These are phyloP conservation scores for Leucophenga maculata DNA, from an alignment of 2,888 invertebrate genomes.

Conservation along the genomic window DNA sequence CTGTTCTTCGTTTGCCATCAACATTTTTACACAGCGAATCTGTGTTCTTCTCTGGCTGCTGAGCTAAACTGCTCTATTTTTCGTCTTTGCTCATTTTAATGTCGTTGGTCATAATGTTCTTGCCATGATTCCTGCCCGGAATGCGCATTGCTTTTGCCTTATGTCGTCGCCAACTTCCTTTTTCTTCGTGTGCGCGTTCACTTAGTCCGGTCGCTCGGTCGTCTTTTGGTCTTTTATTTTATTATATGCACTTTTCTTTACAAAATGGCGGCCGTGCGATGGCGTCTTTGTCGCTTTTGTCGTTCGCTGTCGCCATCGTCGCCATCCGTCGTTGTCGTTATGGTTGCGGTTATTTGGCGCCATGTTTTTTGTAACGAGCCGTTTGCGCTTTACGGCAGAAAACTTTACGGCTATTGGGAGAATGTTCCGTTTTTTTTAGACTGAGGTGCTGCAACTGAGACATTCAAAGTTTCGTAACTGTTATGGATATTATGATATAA, in stretches of 20 bases:
- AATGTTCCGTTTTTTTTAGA: conserved; percentile 50
- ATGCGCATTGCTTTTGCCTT: conserved; percentile 9
- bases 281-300: conserved; percentile 7
- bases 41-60: conserved; percentile 21
- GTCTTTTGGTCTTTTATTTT: conserved; percentile 57
- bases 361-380: conserved; percentile 51
- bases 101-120: conserved; percentile 37
- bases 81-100: conserved; percentile 45
- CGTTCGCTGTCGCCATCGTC: conserved; percentile 25
- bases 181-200: conserved; percentile 24
- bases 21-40: neutral
- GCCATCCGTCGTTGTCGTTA: conserved; percentile 49
- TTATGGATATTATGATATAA: too few species aligned
- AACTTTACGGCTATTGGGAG: conserved; percentile 59
- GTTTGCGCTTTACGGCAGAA: conserved; percentile 33
- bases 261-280: conserved; percentile 56
- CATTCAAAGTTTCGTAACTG: too few species aligned
- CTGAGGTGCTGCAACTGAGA: conserved; percentile 57
- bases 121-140: conserved; percentile 40
- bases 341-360: conserved; percentile 67
- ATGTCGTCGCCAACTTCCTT: neutral
- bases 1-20: too few species aligned
- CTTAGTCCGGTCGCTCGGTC: conserved; percentile 25
- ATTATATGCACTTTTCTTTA: conserved; percentile 65
- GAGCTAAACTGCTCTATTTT: conserved; percentile 23